A percentile compares a stretch with the other conserved stretches of the same genome.
Evolutionary conservation across 2,113 vertebrate genomes (phyloP).

Genomic region (Vulpes vulpes): DNA sequence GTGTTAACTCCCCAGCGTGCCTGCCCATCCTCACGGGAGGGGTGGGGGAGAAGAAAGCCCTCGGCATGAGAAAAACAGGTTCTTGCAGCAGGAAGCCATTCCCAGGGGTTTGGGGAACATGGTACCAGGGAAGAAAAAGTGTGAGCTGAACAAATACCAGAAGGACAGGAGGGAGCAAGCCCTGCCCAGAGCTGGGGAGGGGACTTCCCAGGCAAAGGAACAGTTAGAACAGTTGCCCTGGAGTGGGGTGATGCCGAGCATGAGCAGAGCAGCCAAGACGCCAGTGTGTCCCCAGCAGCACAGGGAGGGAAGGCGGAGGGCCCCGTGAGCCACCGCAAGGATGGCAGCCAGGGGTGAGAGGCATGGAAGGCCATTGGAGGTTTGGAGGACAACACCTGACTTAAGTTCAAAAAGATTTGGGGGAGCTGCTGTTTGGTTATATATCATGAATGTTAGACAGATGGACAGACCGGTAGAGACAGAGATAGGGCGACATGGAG

Average conservation of each 20-base stretch:
- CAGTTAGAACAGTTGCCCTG: not conserved
- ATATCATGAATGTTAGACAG: not conserved
- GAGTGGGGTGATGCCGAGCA: not conserved
- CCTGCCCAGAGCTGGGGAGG: not conserved
- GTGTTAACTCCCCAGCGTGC: not conserved
- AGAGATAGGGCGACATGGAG: not conserved
- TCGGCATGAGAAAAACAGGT: not conserved
- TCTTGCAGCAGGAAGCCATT: not conserved
- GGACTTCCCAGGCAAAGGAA: not conserved
- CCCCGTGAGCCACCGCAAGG: fast-evolving
- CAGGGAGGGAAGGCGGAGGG: not conserved
- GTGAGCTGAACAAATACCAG: not conserved
- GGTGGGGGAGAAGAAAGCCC: not conserved
- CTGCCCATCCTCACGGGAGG: not conserved
- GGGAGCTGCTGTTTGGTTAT: not conserved
- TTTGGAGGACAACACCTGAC: not conserved
- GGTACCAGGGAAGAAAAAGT: not conserved
- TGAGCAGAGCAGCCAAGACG: not conserved
- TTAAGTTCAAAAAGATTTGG: not conserved
- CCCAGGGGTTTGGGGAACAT: not conserved
- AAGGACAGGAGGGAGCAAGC: not conserved
- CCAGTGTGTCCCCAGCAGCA: not conserved
- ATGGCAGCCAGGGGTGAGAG: not conserved
- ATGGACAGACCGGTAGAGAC: not conserved
- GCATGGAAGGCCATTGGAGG: not conserved